Base-by-base conservation (phyloP, 2,888 invertebrate species). In the Drosophila longiperda region DNA sequence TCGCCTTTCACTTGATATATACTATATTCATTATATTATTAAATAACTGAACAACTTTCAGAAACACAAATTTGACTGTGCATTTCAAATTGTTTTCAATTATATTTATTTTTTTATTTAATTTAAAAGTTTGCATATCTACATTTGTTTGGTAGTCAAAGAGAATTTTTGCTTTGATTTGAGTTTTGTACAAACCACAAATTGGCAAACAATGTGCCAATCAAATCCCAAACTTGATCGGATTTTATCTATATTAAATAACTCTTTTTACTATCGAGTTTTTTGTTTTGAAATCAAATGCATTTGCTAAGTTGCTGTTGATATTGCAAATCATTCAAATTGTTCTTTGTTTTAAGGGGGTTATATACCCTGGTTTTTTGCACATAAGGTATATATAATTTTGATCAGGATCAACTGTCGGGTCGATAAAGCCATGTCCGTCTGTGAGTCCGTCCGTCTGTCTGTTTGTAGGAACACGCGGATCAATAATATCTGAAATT, bases 311-410 rank as follows among this genome's bases (percentile, higher is more conserved):
- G 7, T 57, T 65, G 29, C 48, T 61, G 45, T 60, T n/a, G 33
- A 42, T 48, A 58, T 40, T 32, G 32, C 15, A n/a, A 38, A 38
- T 58, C 58, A 58, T 70, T 49, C 20, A 50, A 45, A 62, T 66
- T 15, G 20, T 4, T 26, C 33, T 58, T 65, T 26, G 11, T 49
- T 26, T 48, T 33, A 23, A 8, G 15, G 48, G 66, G 29, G 29
- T 29, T 29, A 29, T 29, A 29, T 29, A 29, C 29, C 29, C 29
- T 29, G 29, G 1, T 26, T 26, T 26, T 26, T 26, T 26, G 26
- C 29, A 29, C 26, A 26, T 26, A 26, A 5, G 26, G 26, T 26
- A 5, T 26, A 26, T 26, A 5, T 29, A 29, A 29, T 29, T 1
- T 29, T 29, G 5, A 6, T 29, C 29, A 29, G 29, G 0, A 29